Evolutionary conservation across 1,140 invertebrate species (phyloP).

Genomic region (Drosophila ananassae): DNA sequence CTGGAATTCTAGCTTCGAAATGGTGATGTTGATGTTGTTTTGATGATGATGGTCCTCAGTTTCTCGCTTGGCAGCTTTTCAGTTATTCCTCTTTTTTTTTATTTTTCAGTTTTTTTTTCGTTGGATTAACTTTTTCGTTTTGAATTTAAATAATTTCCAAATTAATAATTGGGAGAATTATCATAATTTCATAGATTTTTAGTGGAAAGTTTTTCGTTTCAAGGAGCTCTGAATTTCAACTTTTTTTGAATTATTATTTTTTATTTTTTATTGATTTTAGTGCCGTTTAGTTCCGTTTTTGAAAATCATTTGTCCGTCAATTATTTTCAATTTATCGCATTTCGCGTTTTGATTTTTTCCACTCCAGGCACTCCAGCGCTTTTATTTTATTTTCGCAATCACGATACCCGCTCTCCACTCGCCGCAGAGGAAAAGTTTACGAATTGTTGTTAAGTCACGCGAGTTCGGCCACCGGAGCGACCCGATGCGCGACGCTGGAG

Average conservation of each 20-base stretch:
- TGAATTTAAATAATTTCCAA: conserved; percentile 47
- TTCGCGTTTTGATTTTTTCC: background rate
- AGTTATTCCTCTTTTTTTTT: conserved; percentile 7
- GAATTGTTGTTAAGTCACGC: conserved; percentile 39
- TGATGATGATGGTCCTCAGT: conserved; percentile 26
- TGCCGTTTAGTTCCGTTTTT: background rate
- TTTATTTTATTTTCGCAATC: conserved; percentile 1
- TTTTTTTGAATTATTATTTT: background rate
- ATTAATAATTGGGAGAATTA: conserved; percentile 29
- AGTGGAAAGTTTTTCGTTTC: conserved; percentile 24
- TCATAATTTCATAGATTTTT: conserved; percentile 21
- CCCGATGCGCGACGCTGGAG: conserved; percentile 56
- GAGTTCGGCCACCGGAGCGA: conserved; percentile 55
- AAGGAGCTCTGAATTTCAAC: background rate
- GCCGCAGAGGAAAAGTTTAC: conserved; percentile 40
- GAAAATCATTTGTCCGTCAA: background rate
- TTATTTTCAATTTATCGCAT: conserved; percentile 1
- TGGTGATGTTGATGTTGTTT: conserved; percentile 28
- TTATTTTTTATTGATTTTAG: background rate
- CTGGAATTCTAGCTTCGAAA: conserved; percentile 27
- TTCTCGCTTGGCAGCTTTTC: conserved; percentile 47
- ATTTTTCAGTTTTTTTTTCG: conserved; percentile 22
- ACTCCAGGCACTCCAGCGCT: background rate
- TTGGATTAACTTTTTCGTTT: conserved; percentile 36
- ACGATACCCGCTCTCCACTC: background rate